Conservation (phyloP, 2,113 vertebrate genomes). For the Sebastes schlegelii region DNA sequence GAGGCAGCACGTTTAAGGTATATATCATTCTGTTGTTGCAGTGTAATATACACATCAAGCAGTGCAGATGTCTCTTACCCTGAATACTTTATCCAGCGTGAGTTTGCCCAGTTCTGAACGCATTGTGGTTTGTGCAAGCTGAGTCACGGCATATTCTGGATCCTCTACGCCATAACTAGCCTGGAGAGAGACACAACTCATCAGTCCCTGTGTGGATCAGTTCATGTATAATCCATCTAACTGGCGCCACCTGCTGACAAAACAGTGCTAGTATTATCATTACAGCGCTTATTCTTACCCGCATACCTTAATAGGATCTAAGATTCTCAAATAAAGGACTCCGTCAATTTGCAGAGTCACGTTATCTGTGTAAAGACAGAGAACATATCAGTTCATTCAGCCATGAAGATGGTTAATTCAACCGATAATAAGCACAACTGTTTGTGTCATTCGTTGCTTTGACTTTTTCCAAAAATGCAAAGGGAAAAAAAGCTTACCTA, state of each 20-base stretch:
- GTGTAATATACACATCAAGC: background rate
- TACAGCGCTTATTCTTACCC: background rate
- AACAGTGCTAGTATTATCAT: background rate
- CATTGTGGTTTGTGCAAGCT: slow-evolving; percentile 93
- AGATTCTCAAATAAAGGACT: slow-evolving; percentile 90
- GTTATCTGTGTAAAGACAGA: slow-evolving; percentile 83
- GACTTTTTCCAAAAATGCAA: background rate
- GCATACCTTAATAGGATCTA: slow-evolving; percentile 92
- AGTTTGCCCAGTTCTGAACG: slow-evolving; percentile 91
- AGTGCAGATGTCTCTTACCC: slow-evolving; percentile 76
- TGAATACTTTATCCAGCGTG: slow-evolving; percentile 90
- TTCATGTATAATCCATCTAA: background rate
- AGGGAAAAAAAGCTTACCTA: slow-evolving; percentile 82
- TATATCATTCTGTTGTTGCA: background rate
- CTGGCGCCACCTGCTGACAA: slow-evolving; percentile 46
- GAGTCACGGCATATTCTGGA: slow-evolving; percentile 90
- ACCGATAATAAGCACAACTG: background rate
- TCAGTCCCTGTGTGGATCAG: background rate
- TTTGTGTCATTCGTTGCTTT: background rate
- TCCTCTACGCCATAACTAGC: slow-evolving; percentile 93
- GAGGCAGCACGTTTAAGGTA: slow-evolving; percentile 6
- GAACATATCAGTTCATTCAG: background rate
- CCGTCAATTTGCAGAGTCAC: slow-evolving; percentile 91
- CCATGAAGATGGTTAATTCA: background rate
- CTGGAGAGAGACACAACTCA: slow-evolving; percentile 31